These are phyloP conservation scores for Oreochromis niloticus DNA, from an alignment of 2,113 vertebrate species.

Conservation along the genomic window DNA sequence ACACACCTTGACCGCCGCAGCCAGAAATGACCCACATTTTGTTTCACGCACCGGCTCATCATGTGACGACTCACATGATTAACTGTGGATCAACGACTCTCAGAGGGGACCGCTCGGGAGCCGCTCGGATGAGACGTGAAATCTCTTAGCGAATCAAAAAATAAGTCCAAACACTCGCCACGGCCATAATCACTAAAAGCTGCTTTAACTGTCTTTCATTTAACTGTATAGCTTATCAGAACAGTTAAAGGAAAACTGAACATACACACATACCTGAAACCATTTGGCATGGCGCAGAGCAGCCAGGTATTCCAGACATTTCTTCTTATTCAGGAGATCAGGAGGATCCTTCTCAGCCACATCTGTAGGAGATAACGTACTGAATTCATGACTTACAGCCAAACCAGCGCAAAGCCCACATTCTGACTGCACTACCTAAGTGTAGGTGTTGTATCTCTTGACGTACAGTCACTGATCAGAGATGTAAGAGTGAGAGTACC, in stretches of 20 bases:
- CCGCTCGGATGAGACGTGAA: neutral
- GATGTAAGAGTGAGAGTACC: neutral
- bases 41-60: neutral
- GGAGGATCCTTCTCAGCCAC: slow-evolving; percentile 54
- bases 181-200: neutral
- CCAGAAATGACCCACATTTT: neutral
- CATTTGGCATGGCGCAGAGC: slow-evolving; percentile 81
- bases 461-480: neutral
- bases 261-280: slow-evolving; percentile 75
- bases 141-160: neutral
- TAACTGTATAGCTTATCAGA: neutral
- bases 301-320: slow-evolving; percentile 77
- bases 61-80: accelerated
- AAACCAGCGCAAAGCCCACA: neutral
- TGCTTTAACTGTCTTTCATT: neutral
- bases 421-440: neutral
- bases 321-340: slow-evolving; percentile 71
- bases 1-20: neutral
- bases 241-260: neutral
- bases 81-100: neutral
- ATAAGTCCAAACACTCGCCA: neutral
- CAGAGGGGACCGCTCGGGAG: neutral
- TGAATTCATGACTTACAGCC: neutral
- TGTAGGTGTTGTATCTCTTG: neutral
- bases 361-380: slow-evolving; percentile 2